Evolutionary conservation across 2,113 vertebrate species (phyloP), one percentile per base, ranked within the genome.

Genomic region (Canis aureus): DNA sequence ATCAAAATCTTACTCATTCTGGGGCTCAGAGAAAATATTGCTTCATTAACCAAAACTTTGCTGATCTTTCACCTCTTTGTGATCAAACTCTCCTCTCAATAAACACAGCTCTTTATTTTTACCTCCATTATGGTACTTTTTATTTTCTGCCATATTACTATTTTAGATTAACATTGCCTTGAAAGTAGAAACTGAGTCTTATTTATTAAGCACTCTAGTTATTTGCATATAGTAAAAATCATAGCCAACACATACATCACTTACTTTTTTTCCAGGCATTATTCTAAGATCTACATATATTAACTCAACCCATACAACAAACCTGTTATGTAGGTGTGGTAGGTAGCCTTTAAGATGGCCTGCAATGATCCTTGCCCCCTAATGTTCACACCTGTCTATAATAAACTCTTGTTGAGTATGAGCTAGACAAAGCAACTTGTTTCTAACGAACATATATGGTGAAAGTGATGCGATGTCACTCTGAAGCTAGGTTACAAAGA

Each of bases 181-280:
- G 15, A 82, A 93, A 84, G 71, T 29, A 92, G 35, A 74, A 92
- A 97, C 57, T 51, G 9, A 82, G 90, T 89, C 22, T 53, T 83
- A 53, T 78, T 86, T 89, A 57, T 57, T 92, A 90, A 97, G 53
- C 15, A 66, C 73, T 49, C 13, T n/a, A 96, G 15, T 49, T 55
- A 96, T 67, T 22, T 90, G 15, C 79, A 89, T 66, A 83, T 59
- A 88, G 51, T 57, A 87, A 76, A 19, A 94, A 11, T 76, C 86
- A 78, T 19, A 95, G 29, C 23, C 23, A 81, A 89, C 0, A 55
- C 17, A 62, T 5, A 12, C 73, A 69, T 74, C 59, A 82, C 22
- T 89, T 89, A 32, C n/a, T 53, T 83, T 51, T 66, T 57, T 78
- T 79, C 32, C 27, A 78, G 11, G 32, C 49, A 66, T 87, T 89